Percentiles rank a stretch among this genome's conserved stretches.
Conservation (phyloP, 2,888 invertebrate genomes). For the Zootermopsis nevadensis region DNA sequence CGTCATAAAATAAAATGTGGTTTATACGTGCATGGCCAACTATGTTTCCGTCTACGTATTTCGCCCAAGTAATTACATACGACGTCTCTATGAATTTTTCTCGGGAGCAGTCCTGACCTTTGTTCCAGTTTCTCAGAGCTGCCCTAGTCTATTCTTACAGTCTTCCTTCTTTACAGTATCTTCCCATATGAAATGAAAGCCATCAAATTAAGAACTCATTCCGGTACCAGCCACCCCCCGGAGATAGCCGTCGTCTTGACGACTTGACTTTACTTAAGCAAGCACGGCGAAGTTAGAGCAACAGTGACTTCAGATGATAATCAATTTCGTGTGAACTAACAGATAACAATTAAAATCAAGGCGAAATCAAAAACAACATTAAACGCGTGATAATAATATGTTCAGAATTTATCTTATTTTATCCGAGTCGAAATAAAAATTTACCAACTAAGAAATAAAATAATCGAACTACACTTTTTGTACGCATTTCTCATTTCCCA, state of each 20-base stretch:
- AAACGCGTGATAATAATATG: no score
- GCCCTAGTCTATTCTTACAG: neutral
- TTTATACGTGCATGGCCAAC: neutral
- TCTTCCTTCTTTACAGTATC: neutral
- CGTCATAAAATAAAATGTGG: neutral
- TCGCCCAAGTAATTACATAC: neutral
- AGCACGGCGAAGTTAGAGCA: neutral
- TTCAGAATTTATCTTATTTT: no score
- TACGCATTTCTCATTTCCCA: no score
- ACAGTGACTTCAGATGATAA: neutral
- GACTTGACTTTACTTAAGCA: neutral
- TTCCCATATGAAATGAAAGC: neutral
- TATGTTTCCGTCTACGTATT: neutral
- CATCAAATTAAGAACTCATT: constrained; percentile 6
- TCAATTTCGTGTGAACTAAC: no score
- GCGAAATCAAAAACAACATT: no score
- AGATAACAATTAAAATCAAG: no score
- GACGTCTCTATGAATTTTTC: neutral
- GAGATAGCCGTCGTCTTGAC: neutral
- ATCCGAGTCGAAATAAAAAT: no score
- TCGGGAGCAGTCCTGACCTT: neutral
- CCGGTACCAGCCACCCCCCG: neutral
- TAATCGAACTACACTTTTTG: no score
- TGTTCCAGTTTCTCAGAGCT: neutral
- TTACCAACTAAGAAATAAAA: no score